Evolutionary conservation across 2,113 vertebrate species (phyloP), one percentile per base, ranked within the genome.

Genomic region (Kryptolebias marmoratus): DNA sequence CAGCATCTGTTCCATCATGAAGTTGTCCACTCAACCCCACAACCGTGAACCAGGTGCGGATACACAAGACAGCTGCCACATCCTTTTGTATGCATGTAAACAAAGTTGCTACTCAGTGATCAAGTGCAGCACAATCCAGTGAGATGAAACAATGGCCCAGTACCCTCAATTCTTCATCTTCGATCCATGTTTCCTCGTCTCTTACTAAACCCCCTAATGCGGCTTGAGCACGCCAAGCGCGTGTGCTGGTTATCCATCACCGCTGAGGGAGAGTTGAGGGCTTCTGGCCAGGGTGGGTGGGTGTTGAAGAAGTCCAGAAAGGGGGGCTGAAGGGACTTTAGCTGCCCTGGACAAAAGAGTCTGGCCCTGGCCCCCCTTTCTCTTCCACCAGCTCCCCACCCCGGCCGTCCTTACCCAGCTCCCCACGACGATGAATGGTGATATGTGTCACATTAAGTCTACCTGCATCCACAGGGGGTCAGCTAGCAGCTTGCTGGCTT

Each of bases 281-380:
- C 77, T 84, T 68, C 82, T 55, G 82, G 82, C 68, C 70, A 67
- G 80, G 75, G 64, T 49, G 53, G 65, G 55, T 71, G 71, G 39
- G 64, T 66, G 12, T 53, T 58, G 83, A 65, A 79, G 70, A 75
- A 79, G 83, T 84, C 83, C 71, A 73, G 81, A 86, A 44, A 60
- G 63, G 69, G 80, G 80, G 83, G 86, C 85, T 83, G 76, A 84
- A 88, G 88, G 88, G 88, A 91, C 91, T 91, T 90, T 94, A 94
- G 93, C 93, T 94, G 94, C 94, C 93, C 92, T 93, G 88, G 85
- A 93, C 79, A 86, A 81, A 64, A 75, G 73, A 85, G 88, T 90
- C 90, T 81, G 88, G 87, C 91, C 84, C 88, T 88, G 82, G 79
- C 60, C 85, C 88, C 63, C 71, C 44, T 54, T 64, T 82, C 89